These are phyloP conservation scores for Halictus ligatus DNA, from an alignment of 2,888 invertebrate species.

Conservation along the genomic window DNA sequence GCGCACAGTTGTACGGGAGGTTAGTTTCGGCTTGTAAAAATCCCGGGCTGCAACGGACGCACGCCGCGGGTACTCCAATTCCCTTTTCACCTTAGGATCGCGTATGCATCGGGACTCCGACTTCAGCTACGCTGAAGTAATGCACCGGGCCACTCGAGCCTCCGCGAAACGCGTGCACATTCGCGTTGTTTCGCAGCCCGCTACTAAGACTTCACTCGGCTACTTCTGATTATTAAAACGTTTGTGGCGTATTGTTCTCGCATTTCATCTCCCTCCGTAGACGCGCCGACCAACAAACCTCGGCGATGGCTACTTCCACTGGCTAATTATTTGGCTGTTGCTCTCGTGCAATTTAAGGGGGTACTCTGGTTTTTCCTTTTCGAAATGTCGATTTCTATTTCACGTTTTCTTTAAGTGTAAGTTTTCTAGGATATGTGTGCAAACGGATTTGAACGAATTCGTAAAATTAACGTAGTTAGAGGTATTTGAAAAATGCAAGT, in stretches of 20 bases:
- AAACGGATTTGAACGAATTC: no score
- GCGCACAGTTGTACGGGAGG: constrained; percentile 55
- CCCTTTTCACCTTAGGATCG: constrained; percentile 24
- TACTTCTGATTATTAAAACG: constrained; percentile 12
- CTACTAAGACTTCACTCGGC: constrained; percentile 1
- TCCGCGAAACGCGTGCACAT: neutral
- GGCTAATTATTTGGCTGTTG: neutral
- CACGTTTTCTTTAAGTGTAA: no score
- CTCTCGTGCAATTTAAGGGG: neutral
- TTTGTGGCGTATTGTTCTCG: neutral
- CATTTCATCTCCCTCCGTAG: neutral
- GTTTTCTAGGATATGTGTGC: no score
- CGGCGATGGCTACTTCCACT: neutral
- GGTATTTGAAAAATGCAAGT: no score
- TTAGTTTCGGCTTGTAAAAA: constrained; percentile 64
- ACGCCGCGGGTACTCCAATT: constrained; percentile 36
- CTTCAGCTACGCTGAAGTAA: constrained; percentile 30
- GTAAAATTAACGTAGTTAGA: no score
- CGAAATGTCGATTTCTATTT: neutral
- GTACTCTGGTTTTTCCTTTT: neutral
- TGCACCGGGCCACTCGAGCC: neutral
- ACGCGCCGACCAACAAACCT: neutral
- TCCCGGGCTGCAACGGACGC: constrained; percentile 60
- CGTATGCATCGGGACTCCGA: constrained; percentile 25
- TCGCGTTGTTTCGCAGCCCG: neutral